phyloP scores from a whole-genome alignment of 1,140 invertebrate species.

The Condylostylus longicornis region DNA sequence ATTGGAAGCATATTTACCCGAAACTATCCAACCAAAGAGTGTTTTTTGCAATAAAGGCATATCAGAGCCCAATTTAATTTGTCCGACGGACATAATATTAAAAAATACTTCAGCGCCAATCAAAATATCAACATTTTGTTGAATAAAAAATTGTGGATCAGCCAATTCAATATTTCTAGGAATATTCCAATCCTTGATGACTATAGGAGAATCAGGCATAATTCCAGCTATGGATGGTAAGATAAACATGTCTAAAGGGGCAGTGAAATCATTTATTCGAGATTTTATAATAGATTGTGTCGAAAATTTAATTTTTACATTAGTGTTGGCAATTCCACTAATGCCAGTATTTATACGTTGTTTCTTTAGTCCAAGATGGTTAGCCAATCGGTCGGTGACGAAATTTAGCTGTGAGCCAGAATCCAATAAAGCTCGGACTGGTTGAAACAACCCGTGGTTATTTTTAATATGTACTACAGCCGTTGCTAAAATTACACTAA shows the following conservation, averaged over 20 bases:
- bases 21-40: constrained; percentile 12
- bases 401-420: constrained; percentile 6
- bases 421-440: background rate
- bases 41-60: constrained; percentile 9
- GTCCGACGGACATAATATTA: constrained; percentile 10
- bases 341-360: background rate
- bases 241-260: constrained; percentile 1
- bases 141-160: constrained; percentile 17
- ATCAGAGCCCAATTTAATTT: constrained; percentile 8
- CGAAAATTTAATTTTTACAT: background rate
- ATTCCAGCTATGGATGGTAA: background rate
- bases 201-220: constrained; percentile 2
- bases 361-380: constrained; percentile 2
- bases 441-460: background rate
- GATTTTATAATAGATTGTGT: background rate
- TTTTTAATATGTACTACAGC: constrained; percentile 1
- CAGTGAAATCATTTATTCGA: background rate
- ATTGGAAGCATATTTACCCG: background rate
- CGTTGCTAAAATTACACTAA: constrained; percentile 1
- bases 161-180: constrained; percentile 9
- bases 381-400: constrained; percentile 7
- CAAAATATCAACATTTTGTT: constrained; percentile 15
- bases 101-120: constrained; percentile 17
- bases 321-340: background rate
- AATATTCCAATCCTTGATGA: constrained; percentile 1